A percentile compares a stretch with the other conserved stretches of the same genome.
Evolutionary conservation across 92 coral and sea anemone genomes (phyloP).

Genomic region (Siderastrea siderea): DNA sequence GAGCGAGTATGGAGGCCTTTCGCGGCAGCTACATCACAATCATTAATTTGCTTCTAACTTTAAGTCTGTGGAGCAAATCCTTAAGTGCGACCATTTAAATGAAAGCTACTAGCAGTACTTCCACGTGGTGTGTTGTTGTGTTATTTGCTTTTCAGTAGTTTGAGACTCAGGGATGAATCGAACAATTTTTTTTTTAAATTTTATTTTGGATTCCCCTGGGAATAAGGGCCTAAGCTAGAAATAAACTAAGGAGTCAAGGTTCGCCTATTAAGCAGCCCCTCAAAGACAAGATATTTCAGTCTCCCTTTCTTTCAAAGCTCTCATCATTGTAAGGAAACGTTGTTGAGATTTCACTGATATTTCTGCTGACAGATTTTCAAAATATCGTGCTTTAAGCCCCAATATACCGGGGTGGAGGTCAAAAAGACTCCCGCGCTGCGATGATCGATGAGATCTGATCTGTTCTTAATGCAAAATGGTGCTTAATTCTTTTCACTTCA

Average conservation of each 20-base stretch:
- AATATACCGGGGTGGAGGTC: constrained; percentile 19
- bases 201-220: too few species aligned
- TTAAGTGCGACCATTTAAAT: too few species aligned
- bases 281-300: not conserved
- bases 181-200: not conserved
- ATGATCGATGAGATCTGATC: constrained; percentile 28
- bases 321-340: constrained; percentile 20
- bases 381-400: constrained; percentile 48
- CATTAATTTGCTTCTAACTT: too few species aligned
- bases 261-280: not conserved
- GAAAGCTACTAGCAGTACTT: too few species aligned
- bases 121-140: too few species aligned
- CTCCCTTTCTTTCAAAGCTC: constrained; percentile 12
- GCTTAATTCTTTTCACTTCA: not conserved
- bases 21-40: too few species aligned
- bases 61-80: too few species aligned
- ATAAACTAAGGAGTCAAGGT: too few species aligned
- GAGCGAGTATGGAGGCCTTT: too few species aligned
- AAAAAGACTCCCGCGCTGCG: constrained; percentile 38
- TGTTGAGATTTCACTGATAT: constrained; percentile 37
- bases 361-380: constrained; percentile 47
- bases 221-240: not conserved
- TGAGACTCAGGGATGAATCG: too few species aligned
- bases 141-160: too few species aligned
- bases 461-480: not conserved